These are phyloP conservation scores for Cotesia typhae DNA, from an alignment of 1,140 invertebrate species.

Conservation along the genomic window DNA sequence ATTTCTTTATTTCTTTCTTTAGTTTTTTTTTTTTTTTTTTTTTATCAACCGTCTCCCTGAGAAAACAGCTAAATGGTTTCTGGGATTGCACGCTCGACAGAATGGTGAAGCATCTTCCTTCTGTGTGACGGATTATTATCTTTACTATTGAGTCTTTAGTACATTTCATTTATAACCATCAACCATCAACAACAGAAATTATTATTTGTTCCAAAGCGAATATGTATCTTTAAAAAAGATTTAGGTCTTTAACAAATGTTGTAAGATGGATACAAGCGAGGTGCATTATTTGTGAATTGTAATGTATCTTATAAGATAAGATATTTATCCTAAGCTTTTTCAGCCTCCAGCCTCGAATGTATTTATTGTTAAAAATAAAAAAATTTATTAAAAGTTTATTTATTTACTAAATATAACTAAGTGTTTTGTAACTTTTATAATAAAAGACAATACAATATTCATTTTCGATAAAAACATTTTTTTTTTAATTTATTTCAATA, in stretches of 20 bases:
- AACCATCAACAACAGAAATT: constrained; percentile 18
- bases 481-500: too few species aligned
- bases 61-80: constrained; percentile 49
- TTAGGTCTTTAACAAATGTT: constrained; percentile 2
- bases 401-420: too few species aligned
- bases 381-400: too few species aligned
- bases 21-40: constrained; percentile 23
- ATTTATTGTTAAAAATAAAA: too few species aligned
- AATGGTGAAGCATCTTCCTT: constrained; percentile 45
- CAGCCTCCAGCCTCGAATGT: too few species aligned
- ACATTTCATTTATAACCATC: constrained; percentile 17
- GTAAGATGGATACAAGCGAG: not conserved
- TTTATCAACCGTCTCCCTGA: constrained; percentile 42
- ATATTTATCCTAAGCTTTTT: not conserved
- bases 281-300: not conserved
- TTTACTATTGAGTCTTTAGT: constrained; percentile 15
- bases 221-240: constrained; percentile 17
- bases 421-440: too few species aligned
- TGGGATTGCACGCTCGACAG: constrained; percentile 46
- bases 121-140: constrained; percentile 22
- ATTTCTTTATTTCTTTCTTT: constrained; percentile 33
- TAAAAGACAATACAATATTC: too few species aligned
- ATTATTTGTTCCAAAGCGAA: not conserved
- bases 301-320: not conserved
- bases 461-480: too few species aligned